A percentile compares a stretch with the other conserved stretches of the same genome.
These are phyloP conservation scores for Euleptes europaea DNA, from an alignment of 2,113 vertebrate species.

Conservation along the genomic window DNA sequence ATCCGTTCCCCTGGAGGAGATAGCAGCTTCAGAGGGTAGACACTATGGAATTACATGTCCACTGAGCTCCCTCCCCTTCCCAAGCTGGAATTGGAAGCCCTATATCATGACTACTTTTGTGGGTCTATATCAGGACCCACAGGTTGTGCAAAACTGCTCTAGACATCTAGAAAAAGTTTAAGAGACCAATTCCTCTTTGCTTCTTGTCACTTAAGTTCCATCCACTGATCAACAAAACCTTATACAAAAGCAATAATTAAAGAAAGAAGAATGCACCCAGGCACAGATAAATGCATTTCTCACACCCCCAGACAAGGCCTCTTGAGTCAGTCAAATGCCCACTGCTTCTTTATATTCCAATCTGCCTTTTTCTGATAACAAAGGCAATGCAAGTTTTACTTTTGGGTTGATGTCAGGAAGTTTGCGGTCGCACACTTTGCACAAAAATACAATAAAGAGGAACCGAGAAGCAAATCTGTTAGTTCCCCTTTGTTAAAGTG, in stretches of 20 bases:
- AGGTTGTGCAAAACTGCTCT: no score
- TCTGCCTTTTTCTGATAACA: neutral
- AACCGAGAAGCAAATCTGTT: neutral
- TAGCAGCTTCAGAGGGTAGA: no score
- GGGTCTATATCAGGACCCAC: no score
- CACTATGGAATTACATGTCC: no score
- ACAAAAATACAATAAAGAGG: neutral
- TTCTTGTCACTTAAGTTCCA: neutral
- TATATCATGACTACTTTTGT: no score
- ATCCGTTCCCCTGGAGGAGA: no score
- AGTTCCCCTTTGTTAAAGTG: neutral
- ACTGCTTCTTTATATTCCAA: neutral
- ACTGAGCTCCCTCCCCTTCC: no score
- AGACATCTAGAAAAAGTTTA: neutral
- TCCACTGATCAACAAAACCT: neutral
- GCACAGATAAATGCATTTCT: neutral
- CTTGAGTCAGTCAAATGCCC: neutral
- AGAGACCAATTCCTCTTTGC: neutral
- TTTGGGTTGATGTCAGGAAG: neutral
- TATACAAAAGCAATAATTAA: neutral
- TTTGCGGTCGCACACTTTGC: neutral
- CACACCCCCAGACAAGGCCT: no score
- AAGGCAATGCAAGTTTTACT: neutral
- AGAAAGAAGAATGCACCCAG: neutral
- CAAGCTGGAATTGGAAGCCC: no score